Evolutionary conservation across 2,888 invertebrate genomes (phyloP).

Genomic region (Eurytoma californica): DNA sequence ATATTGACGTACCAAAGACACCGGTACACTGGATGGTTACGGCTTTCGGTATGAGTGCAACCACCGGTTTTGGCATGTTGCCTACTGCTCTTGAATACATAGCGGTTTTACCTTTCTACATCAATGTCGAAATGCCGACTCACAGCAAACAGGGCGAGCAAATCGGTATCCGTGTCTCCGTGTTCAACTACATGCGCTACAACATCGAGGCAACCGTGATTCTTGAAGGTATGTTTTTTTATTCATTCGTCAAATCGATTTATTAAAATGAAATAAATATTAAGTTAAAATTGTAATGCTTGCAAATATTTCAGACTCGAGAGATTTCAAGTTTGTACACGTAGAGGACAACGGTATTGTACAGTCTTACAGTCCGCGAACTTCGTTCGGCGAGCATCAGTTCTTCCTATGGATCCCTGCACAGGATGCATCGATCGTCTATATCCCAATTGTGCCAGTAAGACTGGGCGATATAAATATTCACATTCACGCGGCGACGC

Average conservation of each 20-base stretch:
- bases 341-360: slow-evolving; percentile 91
- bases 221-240: slow-evolving; percentile 76
- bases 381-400: slow-evolving; percentile 95
- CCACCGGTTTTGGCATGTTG: slow-evolving; percentile 91
- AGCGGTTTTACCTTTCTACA: slow-evolving; percentile 94
- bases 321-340: slow-evolving; percentile 93
- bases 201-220: slow-evolving; percentile 91
- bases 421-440: slow-evolving; percentile 88
- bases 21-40: slow-evolving; percentile 96
- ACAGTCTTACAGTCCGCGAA: slow-evolving; percentile 91
- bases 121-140: slow-evolving; percentile 93
- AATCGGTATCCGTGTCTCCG: slow-evolving; percentile 91
- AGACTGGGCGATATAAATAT: slow-evolving; percentile 86
- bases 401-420: slow-evolving; percentile 91
- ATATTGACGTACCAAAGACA: slow-evolving; percentile 87
- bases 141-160: slow-evolving; percentile 93
- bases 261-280: background rate
- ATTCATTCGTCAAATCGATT: background rate
- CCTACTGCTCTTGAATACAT: slow-evolving; percentile 89
- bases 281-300: background rate
- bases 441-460: slow-evolving; percentile 92
- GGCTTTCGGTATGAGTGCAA: slow-evolving; percentile 92
- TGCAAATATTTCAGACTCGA: slow-evolving; percentile 80
- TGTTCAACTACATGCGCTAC: slow-evolving; percentile 94
- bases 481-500: slow-evolving; percentile 85